phyloP scores from a whole-genome alignment of 2,797 vertebrate species.

The Eleutherodactylus coqui region DNA sequence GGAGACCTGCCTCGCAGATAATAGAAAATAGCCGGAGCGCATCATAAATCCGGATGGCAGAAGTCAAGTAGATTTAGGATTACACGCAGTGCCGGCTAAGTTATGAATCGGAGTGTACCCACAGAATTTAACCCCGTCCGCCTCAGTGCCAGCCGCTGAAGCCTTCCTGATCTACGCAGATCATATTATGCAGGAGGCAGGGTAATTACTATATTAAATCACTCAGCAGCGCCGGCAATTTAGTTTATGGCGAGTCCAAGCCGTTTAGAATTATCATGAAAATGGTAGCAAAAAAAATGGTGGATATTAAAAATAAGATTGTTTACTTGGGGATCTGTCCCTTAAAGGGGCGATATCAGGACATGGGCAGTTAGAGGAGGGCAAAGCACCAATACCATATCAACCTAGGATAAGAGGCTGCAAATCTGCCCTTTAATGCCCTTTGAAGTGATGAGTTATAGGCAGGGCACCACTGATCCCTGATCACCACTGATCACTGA shows the following conservation, averaged over 20 bases:
- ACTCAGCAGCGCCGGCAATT: neutral
- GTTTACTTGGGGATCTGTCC: neutral
- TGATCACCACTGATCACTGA: too few relatives aligned
- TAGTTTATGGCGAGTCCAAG: neutral
- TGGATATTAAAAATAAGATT: neutral
- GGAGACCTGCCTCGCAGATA: slow-evolving; percentile 35
- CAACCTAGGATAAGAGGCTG: neutral
- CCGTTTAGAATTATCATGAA: neutral
- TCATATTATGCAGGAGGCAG: neutral
- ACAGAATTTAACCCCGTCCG: slow-evolving; percentile 15
- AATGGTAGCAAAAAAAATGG: neutral
- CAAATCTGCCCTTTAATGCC: neutral
- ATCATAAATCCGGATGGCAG: slow-evolving; percentile 47
- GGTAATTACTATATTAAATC: neutral
- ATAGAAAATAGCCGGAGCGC: slow-evolving; percentile 39
- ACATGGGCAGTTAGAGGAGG: too few relatives aligned
- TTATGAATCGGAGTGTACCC: slow-evolving; percentile 25
- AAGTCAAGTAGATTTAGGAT: slow-evolving; percentile 45
- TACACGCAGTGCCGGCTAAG: neutral
- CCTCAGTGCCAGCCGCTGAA: neutral
- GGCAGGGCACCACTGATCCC: too few relatives aligned
- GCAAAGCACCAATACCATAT: neutral
- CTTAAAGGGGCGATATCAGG: neutral
- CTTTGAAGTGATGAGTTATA: too few relatives aligned
- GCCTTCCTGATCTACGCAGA: neutral